phyloP scores from a whole-genome alignment of 2,113 vertebrate genomes.

The Vulpes ferrilata region DNA sequence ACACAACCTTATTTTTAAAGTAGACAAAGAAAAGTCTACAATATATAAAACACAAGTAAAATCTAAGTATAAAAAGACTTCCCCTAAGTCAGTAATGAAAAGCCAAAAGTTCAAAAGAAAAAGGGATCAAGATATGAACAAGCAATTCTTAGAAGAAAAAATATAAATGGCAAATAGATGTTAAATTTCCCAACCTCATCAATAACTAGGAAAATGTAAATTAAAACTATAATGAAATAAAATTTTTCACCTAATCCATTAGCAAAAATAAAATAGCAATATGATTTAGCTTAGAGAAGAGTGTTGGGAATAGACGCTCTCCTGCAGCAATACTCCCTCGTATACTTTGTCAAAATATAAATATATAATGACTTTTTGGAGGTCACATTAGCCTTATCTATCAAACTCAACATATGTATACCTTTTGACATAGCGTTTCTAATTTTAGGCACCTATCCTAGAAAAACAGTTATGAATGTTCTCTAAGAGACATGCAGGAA shows the following conservation, averaged over 20 bases:
- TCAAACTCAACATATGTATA: neutral
- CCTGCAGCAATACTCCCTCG: neutral
- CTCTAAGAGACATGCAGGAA: neutral
- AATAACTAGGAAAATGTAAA: neutral
- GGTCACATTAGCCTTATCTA: neutral
- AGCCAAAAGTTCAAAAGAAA: neutral
- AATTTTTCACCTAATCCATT: neutral
- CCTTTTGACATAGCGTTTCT: neutral
- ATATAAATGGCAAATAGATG: neutral
- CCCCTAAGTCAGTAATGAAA: neutral
- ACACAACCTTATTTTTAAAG: neutral
- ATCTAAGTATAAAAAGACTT: neutral
- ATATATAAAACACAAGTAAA: neutral
- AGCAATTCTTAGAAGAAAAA: conserved; percentile 5
- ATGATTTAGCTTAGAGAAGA: neutral
- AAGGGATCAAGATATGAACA: neutral
- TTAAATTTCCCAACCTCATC: neutral
- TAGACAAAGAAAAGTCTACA: neutral
- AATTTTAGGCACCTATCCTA: neutral
- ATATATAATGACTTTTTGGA: neutral
- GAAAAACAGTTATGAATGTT: neutral
- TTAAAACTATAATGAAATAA: neutral
- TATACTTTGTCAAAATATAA: neutral
- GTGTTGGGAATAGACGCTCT: neutral
- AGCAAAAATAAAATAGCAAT: neutral